Evolutionary conservation across 2,113 vertebrate species (phyloP), one percentile per base, ranked within the genome.

Genomic region (Laterallus jamaicensis): DNA sequence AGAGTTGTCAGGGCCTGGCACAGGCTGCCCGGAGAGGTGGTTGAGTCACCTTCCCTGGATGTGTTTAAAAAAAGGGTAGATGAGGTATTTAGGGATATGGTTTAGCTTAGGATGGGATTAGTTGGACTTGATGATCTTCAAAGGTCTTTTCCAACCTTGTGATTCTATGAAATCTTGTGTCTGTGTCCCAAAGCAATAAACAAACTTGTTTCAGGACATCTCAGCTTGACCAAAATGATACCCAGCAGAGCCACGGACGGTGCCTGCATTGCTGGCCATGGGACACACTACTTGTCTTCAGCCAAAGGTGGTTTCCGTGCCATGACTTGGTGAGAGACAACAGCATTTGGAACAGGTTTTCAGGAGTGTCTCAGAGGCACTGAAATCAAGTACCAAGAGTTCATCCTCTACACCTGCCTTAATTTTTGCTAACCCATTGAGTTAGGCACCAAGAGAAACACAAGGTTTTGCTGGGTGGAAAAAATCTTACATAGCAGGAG

Each of bases 381-480:
- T 55, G 35, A 55, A 93, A 44, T 40, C 15, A 70, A 91, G 67
- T 26, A 83, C 88, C 70, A 55, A 55, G 64, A 92, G 60, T 75
- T 88, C 80, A 67, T 74, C 29, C 67, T 74, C 44, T 93, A 58
- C 79, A 88, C 71, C 93, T 96, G 95, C 88, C 79, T 95, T 76
- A 63, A 66, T 64, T 93, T 87, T 95, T 94, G 60, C 54, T 90
- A 86, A 50, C 25, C 12, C 24, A 12, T 52, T 67, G 77, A 80
- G 25, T 79, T 50, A 90, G 56, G 55, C 77, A 88, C 19, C 25
- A 74, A 95, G 60, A 79, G 81, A 91, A 95, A 92, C 67, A 28
- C 29, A 35, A 50, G 28, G 40, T 77, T 86, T 82, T 29, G 9
- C 54, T 4, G 37, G 35, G 82, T 75, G 58, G 75, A 95, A 93